Percentiles rank a stretch among this genome's conserved stretches.
These are phyloP conservation scores for Aricia agestis DNA, from an alignment of 1,140 invertebrate species.

Conservation along the genomic window DNA sequence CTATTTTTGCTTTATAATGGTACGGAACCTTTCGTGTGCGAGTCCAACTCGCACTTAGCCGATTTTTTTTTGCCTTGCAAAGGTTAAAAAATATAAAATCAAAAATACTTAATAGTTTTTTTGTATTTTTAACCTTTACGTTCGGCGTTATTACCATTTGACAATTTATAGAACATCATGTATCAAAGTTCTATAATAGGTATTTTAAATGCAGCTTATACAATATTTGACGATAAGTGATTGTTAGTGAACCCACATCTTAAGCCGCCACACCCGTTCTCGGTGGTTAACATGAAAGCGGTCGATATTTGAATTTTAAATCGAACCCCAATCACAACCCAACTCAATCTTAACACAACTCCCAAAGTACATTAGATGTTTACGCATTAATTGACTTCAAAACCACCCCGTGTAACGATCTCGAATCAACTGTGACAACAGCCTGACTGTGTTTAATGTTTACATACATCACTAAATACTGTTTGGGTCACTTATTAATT, in stretches of 20 bases:
- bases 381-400: constrained; percentile 5
- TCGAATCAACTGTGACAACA: constrained; percentile 1
- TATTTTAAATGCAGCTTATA: background rate
- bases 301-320: constrained; percentile 16
- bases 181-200: background rate
- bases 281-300: constrained; percentile 8
- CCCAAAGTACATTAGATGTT: constrained; percentile 7
- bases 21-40: no score
- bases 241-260: constrained; percentile 1
- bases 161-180: no score
- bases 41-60: no score
- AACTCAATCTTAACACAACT: constrained; percentile 10
- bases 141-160: no score
- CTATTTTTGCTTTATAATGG: no score
- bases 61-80: no score
- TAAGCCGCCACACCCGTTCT: background rate
- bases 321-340: constrained; percentile 9
- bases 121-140: no score
- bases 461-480: background rate
- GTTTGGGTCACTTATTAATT: background rate
- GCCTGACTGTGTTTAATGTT: background rate
- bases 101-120: no score
- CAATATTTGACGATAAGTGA: constrained; percentile 7
- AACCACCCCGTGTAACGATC: background rate
- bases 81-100: no score